Evolutionary conservation across 2,888 invertebrate genomes (phyloP).

Genomic region (Drosophila nigricruria): DNA sequence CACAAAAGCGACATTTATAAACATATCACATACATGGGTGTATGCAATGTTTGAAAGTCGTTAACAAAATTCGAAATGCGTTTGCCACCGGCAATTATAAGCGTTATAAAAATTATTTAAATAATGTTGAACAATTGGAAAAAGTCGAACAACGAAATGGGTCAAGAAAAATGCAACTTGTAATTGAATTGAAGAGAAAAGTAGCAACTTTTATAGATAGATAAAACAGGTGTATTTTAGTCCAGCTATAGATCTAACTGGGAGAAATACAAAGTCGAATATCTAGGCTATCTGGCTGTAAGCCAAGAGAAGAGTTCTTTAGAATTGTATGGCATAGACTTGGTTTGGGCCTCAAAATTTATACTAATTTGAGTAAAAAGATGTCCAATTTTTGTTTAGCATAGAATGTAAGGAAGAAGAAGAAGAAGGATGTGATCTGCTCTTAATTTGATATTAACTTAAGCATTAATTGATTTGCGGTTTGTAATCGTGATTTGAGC

Average conservation of each 20-base stretch:
- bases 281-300: no score
- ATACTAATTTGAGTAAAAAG: no score
- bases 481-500: no score
- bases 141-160: constrained; percentile 1
- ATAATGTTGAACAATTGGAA: background rate
- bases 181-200: no score
- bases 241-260: background rate
- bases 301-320: no score
- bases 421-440: no score
- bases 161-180: background rate
- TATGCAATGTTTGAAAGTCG: constrained; percentile 36
- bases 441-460: background rate
- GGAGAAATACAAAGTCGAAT: no score
- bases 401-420: no score
- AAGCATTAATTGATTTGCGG: background rate
- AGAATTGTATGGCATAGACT: no score
- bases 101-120: constrained; percentile 2
- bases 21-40: constrained; percentile 46
- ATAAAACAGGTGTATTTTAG: background rate
- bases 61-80: constrained; percentile 22
- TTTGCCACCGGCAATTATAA: constrained; percentile 1
- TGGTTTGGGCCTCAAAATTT: no score
- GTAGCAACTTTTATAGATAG: background rate
- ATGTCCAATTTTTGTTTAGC: no score
- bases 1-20: constrained; percentile 45